Evolutionary conservation across 1,140 invertebrate species (phyloP).

Genomic region (Drepana arcuata): DNA sequence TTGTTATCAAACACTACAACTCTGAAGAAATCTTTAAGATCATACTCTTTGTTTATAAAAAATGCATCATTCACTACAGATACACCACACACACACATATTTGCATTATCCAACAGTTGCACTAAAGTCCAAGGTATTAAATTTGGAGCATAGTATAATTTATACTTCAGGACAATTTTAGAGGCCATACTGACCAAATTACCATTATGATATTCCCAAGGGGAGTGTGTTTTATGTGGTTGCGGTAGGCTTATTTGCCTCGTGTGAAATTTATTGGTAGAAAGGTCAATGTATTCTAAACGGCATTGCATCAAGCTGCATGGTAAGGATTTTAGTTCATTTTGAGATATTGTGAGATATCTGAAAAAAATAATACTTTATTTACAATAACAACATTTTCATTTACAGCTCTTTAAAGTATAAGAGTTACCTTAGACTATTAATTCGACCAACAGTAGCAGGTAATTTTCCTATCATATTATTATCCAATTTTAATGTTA

Average conservation of each 20-base stretch:
- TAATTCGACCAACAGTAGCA: conserved; percentile 56
- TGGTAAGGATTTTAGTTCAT: conserved; percentile 70
- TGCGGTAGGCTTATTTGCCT: conserved; percentile 35
- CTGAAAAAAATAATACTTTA: conserved; percentile 33
- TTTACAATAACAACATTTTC: neutral
- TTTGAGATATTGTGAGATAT: conserved; percentile 68
- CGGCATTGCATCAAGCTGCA: conserved; percentile 70
- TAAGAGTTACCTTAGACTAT: conserved; percentile 35
- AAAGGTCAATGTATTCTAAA: conserved; percentile 73
- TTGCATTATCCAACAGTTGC: conserved; percentile 74
- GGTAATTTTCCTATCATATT: conserved; percentile 66
- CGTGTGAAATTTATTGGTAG: conserved; percentile 66
- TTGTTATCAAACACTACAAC: conserved; percentile 53
- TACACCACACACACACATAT: conserved; percentile 75
- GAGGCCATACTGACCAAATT: conserved; percentile 44
- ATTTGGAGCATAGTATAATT: conserved; percentile 72
- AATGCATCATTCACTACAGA: conserved; percentile 72
- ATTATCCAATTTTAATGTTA: conserved; percentile 70
- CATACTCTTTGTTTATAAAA: conserved; percentile 43
- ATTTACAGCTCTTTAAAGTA: no score
- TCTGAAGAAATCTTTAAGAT: conserved; percentile 57
- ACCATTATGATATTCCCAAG: conserved; percentile 56
- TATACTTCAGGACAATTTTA: conserved; percentile 48
- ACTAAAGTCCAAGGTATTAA: conserved; percentile 75
- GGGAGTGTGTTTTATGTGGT: conserved; percentile 27